Conservation (phyloP, 2,888 invertebrate species). For the Poecilobothrus nobilitatus region DNA sequence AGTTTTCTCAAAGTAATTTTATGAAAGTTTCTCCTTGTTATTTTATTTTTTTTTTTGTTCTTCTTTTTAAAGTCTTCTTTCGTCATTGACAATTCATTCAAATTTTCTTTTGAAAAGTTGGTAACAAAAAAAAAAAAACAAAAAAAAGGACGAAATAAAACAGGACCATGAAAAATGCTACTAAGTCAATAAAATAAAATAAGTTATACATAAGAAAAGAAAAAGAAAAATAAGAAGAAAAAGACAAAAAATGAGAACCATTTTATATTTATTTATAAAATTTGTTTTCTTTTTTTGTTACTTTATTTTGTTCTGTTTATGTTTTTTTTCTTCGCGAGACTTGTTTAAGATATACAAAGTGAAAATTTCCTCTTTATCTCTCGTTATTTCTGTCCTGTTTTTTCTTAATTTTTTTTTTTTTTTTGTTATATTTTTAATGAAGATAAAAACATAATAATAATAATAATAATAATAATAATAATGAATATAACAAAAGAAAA, state of each 20-base stretch:
- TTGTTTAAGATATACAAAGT: background rate
- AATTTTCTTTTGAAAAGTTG: background rate
- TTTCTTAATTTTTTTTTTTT: background rate
- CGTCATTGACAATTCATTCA: background rate
- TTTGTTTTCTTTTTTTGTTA: background rate
- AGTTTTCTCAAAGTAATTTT: constrained; percentile 6
- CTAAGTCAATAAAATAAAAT: constrained; percentile 4
- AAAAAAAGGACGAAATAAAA: background rate
- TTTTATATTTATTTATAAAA: background rate
- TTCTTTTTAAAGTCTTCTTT: background rate
- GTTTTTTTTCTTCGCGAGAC: background rate
- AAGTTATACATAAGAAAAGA: background rate
- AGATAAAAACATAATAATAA: constrained; percentile 1
- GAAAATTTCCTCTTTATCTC: background rate
- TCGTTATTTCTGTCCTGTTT: background rate
- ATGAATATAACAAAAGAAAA: background rate
- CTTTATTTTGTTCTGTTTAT: too few relatives aligned
- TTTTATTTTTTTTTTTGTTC: background rate
- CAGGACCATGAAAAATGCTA: constrained; percentile 6
- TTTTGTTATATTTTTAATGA: background rate
- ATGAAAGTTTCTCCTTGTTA: background rate
- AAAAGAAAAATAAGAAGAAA: background rate
- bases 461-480: background rate
- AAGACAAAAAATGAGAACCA: background rate
- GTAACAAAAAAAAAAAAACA: background rate